Base-by-base conservation (phyloP, 2,888 invertebrate species). In the Blastobasis lacticolella region DNA sequence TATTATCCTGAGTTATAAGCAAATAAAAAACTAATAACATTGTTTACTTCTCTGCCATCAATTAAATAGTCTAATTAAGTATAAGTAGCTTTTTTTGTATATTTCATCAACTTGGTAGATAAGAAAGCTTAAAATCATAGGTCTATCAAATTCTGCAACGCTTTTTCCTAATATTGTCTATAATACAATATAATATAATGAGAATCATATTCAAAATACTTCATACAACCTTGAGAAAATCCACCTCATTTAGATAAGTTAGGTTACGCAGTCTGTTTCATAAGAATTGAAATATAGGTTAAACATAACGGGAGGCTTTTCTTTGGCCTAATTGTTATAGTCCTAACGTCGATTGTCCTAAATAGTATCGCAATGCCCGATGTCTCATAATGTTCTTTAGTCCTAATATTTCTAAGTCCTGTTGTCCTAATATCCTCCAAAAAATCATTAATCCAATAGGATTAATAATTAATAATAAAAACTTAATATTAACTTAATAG, bases 201-300 rank as follows among this genome's bases (percentile, higher is more conserved):
- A 49, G 8, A 37, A 46, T 10, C 36, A 49, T 54, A 52, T 62
- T 61, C 50, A 64, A 70, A 74, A 77, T 81, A 84, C 85, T 84
- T 71, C 67, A 75, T 83, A 84, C 85, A 85, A 85, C 85, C 85
- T 58, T 74, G 69, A 62, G 65, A 58, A 71, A 83, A 81, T 72
- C 85, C 83, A 82, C 82, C 82, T 82, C 82, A 81, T 67, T 49
- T 77, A 68, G 60, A 3, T 23, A 23, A 23, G 23, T 23, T 23
- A 23, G 23, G 23, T 5, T 58, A 23, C 23, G 23, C 23, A 23
- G 23, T 23, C 2, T 23, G 23, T 23, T 23, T 23, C 23, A 23
- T 23, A 23, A 23, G 23, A 23, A 23, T 23, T 23, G 23, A 23
- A 23, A 23, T 23, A 23, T 23, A 23, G 23, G 23, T 23, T 23